Evolutionary conservation across 1,140 invertebrate species (phyloP).

Genomic region (Ostrea edulis): DNA sequence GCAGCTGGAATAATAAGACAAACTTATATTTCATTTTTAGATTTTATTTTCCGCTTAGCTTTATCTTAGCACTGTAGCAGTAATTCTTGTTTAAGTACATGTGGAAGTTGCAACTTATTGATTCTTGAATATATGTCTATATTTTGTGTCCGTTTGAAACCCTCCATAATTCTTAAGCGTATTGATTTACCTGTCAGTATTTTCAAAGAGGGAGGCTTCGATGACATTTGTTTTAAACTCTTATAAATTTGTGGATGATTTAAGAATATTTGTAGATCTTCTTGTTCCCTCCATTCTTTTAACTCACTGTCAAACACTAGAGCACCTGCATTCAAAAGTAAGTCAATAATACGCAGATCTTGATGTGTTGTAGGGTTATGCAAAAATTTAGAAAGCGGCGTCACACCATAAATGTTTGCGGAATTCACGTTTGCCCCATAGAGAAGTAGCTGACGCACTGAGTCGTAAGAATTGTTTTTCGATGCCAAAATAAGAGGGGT

Average conservation of each 20-base stretch:
- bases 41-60: too few species aligned
- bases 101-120: not conserved
- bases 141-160: not conserved
- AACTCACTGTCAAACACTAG: not conserved
- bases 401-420: not conserved
- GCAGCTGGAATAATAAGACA: too few species aligned
- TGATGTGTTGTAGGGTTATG: not conserved
- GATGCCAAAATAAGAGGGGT: slow-evolving; percentile 38
- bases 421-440: not conserved
- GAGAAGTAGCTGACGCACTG: slow-evolving; percentile 1
- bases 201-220: not conserved
- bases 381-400: slow-evolving; percentile 24
- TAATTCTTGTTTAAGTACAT: slow-evolving; percentile 7
- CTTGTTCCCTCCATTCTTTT: slow-evolving; percentile 3
- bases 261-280: slow-evolving; percentile 33
- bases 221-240: not conserved
- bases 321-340: slow-evolving; percentile 18
- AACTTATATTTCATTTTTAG: too few species aligned
- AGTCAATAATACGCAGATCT: not conserved
- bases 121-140: not conserved
- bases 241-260: slow-evolving; percentile 10
- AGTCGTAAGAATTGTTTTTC: not conserved
- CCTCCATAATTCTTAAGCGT: not conserved
- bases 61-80: not conserved
- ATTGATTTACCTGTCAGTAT: not conserved